Evolutionary conservation across 2,797 vertebrate genomes (phyloP).

Genomic region (Diceros bicornis): DNA sequence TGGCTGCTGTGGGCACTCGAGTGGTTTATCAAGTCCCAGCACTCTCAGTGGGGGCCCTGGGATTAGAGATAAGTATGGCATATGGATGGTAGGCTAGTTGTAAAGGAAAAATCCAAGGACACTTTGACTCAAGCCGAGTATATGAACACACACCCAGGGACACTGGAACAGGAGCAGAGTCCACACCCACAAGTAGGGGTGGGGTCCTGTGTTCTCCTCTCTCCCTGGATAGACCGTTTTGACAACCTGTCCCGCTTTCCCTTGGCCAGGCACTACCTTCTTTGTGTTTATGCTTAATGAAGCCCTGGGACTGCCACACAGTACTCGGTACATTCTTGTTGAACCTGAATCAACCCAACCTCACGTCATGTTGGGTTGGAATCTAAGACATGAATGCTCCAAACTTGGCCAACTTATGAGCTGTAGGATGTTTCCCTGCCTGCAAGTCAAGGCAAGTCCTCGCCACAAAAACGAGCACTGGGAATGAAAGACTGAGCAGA

Average conservation of each 20-base stretch:
- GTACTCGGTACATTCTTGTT: not conserved
- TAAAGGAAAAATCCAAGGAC: not conserved
- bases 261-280: not conserved
- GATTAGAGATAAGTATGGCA: not conserved
- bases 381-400: not conserved
- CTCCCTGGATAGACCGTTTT: not conserved
- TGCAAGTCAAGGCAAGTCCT: not conserved
- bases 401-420: not conserved
- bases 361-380: not conserved
- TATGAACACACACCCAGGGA: not conserved
- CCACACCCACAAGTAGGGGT: rapidly evolving
- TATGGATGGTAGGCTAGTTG: rapidly evolving
- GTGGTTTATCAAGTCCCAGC: not conserved
- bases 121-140: not conserved
- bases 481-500: not conserved
- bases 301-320: not conserved
- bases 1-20: not conserved
- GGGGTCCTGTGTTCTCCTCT: not conserved
- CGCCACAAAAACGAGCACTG: not conserved
- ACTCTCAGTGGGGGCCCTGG: not conserved
- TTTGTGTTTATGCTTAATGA: not conserved
- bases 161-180: rapidly evolving
- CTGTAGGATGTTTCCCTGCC: not conserved
- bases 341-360: not conserved
- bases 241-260: not conserved